phyloP scores from a whole-genome alignment of 2,113 vertebrate species.

The Misgurnus mizolepis region DNA sequence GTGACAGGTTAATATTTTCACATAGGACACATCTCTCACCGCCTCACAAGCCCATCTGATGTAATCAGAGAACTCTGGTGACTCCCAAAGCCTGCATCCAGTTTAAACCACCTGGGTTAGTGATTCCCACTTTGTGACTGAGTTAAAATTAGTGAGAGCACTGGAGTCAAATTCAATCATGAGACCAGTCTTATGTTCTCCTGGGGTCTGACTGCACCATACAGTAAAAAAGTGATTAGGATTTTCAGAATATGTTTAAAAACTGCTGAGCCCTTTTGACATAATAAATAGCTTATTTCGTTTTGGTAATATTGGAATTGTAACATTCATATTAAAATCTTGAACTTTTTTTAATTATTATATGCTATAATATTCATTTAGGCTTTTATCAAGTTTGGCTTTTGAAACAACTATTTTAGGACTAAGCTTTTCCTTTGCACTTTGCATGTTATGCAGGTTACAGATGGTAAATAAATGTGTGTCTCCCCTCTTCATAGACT shows the following conservation, averaged over 20 bases:
- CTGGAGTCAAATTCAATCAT: constrained; percentile 39
- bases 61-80: constrained; percentile 32
- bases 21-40: not conserved
- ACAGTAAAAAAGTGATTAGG: not conserved
- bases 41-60: not conserved
- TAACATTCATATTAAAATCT: not conserved
- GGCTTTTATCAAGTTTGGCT: no score
- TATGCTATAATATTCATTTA: no score
- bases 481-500: not conserved
- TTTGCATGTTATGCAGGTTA: not conserved
- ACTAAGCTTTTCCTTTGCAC: not conserved
- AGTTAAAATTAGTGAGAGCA: constrained; percentile 42
- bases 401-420: no score
- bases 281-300: not conserved
- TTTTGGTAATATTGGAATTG: not conserved
- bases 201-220: not conserved
- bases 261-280: not conserved
- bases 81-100: constrained; percentile 3
- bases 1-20: not conserved
- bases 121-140: constrained; percentile 6
- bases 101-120: not conserved
- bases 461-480: constrained; percentile 1
- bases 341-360: no score
- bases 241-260: not conserved
- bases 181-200: not conserved